phyloP scores from a whole-genome alignment of 2,797 vertebrate species.

The Amazona ochrocephala region DNA sequence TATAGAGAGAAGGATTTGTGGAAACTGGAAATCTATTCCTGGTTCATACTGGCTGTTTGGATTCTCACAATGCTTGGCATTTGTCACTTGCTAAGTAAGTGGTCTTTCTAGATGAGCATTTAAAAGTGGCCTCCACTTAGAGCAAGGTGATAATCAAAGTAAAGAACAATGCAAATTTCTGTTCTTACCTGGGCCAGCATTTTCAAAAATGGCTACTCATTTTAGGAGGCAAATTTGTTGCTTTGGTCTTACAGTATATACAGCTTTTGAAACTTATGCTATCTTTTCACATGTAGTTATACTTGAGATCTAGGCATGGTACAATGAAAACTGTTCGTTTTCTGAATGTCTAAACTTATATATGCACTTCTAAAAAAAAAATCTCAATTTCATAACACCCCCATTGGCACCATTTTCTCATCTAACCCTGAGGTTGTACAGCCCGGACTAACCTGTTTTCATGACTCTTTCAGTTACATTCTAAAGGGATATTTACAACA shows the following conservation, averaged over 20 bases:
- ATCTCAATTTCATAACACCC: not conserved
- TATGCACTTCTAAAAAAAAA: not conserved
- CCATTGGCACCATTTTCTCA: not conserved
- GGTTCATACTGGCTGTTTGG: not conserved
- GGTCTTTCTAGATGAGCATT: not conserved
- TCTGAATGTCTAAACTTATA: not conserved
- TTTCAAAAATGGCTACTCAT: not conserved
- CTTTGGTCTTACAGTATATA: not conserved
- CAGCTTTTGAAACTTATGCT: not conserved
- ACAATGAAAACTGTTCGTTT: not conserved
- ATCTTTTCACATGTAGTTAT: not conserved
- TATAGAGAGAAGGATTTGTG: not conserved
- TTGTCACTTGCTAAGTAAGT: not conserved
- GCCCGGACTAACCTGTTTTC: not conserved
- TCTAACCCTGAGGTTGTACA: not conserved
- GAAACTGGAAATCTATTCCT: not conserved
- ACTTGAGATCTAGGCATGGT: not conserved
- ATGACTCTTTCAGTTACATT: not conserved
- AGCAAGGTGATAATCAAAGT: not conserved
- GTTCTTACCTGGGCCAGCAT: not conserved
- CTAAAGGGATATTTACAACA: not conserved
- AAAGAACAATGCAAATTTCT: not conserved
- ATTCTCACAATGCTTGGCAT: not conserved
- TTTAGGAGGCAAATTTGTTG: not conserved
- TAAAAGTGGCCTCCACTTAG: not conserved